Percentiles rank a stretch among this genome's conserved stretches.
Conservation (phyloP, 2,113 vertebrate species). For the Melanerpes aurifrons region DNA sequence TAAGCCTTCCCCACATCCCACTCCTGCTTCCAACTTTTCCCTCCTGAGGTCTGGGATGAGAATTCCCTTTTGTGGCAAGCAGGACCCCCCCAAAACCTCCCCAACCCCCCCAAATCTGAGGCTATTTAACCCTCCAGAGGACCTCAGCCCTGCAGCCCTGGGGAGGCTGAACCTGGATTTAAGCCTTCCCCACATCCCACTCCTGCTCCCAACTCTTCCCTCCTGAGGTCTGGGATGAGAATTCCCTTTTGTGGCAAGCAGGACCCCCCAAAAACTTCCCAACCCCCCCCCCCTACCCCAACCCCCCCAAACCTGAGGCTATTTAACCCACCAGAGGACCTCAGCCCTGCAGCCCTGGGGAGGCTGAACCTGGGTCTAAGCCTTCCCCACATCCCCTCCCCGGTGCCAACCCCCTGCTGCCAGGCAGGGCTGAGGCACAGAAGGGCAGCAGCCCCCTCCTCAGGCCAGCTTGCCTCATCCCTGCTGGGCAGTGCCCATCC, state of each 20-base stretch:
- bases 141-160: rapidly evolving
- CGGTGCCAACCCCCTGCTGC: rapidly evolving
- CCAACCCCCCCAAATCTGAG: neutral
- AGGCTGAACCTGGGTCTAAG: neutral
- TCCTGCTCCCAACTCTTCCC: neutral
- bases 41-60: rapidly evolving
- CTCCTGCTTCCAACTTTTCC: neutral
- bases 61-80: neutral
- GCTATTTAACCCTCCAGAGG: too few relatives aligned
- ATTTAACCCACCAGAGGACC: rapidly evolving
- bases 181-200: too few relatives aligned
- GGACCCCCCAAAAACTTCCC: neutral
- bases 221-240: rapidly evolving
- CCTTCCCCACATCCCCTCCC: neutral
- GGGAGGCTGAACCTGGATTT: too few relatives aligned
- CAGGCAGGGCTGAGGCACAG: neutral
- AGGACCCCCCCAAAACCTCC: too few relatives aligned
- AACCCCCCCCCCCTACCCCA: neutral
- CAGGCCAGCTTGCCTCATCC: rapidly evolving
- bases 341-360: rapidly evolving
- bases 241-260: neutral
- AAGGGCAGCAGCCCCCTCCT: neutral
- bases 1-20: neutral
- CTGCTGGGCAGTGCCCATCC: neutral
- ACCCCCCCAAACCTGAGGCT: rapidly evolving